Evolutionary conservation across 2,888 invertebrate genomes (phyloP), one percentile per base, ranked within the genome.

Genomic region (Nycteola revayana): DNA sequence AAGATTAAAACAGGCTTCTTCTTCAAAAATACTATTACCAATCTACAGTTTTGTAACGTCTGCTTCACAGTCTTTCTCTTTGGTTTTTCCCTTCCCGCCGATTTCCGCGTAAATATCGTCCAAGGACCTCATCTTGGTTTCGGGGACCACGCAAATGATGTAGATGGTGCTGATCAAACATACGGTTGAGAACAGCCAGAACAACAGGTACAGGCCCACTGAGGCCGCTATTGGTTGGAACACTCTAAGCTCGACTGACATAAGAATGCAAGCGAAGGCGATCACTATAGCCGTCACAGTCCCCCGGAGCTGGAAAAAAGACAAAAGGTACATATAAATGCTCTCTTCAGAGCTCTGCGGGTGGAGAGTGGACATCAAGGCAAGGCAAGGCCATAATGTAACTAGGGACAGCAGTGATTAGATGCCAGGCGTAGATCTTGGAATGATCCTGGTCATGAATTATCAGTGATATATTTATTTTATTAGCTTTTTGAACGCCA

Each of bases 251-350:
- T 85, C 74, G 0, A 86, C 49, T 1, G 86, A 85, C 20, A 84
- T 85, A 1, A 86, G 58, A 0, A 69, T 73, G 39, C 86, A 86
- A 0, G 85, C 81, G 46, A 83, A 78, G 0, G 87, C 74, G 21
- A 86, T 87, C 0, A 86, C 82, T 9, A 86, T 75, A 0, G 87
- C 75, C 0, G 86, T 87, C 0, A 87, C 85, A 3, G 86, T 86
- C 14, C 87, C 86, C 1, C 87, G 79, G 4, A 83, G 69, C 87
- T 88, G 76, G 1, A 66, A 70, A 22, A 10, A 10, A 26, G 23
- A 25, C n/a, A n/a, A n/a, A n/a, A n/a, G n/a, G n/a, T n/a, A n/a
- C n/a, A n/a, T n/a, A n/a, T n/a, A n/a, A n/a, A n/a, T n/a, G n/a
- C n/a, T n/a, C n/a, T n/a, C n/a, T n/a, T n/a, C n/a, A n/a, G n/a